Conservation (phyloP, 2,797 vertebrate genomes). For the Sebastolobus altivelis region DNA sequence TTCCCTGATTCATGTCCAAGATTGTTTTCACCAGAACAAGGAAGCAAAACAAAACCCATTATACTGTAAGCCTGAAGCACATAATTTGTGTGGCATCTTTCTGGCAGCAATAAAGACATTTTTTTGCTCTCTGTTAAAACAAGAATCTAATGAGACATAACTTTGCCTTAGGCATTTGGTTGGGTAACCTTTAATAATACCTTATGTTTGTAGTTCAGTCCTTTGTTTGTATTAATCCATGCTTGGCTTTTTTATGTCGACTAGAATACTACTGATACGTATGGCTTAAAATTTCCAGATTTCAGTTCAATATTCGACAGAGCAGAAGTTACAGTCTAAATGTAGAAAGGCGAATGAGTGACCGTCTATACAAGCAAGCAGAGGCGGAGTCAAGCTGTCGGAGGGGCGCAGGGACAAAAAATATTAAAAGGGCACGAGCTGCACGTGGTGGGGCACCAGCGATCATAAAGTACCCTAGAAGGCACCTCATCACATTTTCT, state of each 20-base stretch:
- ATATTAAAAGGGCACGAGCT: too few relatives aligned
- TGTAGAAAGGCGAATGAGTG: background rate
- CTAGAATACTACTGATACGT: background rate
- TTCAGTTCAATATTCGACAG: background rate
- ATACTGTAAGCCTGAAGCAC: background rate
- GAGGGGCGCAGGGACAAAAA: too few relatives aligned
- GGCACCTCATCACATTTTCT: too few relatives aligned
- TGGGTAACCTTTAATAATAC: slow-evolving; percentile 24
- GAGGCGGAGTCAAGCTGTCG: too few relatives aligned
- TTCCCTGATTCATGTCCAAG: background rate
- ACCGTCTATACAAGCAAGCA: too few relatives aligned
- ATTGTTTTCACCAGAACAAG: background rate
- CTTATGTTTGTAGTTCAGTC: background rate
- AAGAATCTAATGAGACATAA: slow-evolving; percentile 6
- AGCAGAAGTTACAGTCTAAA: background rate
- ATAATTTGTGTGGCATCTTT: background rate
- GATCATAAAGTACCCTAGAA: too few relatives aligned
- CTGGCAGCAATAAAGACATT: background rate
- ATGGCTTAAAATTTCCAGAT: background rate
- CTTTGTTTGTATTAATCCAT: slow-evolving; percentile 7
- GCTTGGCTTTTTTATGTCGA: background rate
- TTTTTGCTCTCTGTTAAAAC: slow-evolving; percentile 4
- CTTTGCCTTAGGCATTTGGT: slow-evolving; percentile 5
- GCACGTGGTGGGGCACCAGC: too few relatives aligned
- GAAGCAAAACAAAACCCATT: background rate